Evolutionary conservation across 2,113 vertebrate species (phyloP), one percentile per base, ranked within the genome.

Genomic region (Cricetomys ansorgei): DNA sequence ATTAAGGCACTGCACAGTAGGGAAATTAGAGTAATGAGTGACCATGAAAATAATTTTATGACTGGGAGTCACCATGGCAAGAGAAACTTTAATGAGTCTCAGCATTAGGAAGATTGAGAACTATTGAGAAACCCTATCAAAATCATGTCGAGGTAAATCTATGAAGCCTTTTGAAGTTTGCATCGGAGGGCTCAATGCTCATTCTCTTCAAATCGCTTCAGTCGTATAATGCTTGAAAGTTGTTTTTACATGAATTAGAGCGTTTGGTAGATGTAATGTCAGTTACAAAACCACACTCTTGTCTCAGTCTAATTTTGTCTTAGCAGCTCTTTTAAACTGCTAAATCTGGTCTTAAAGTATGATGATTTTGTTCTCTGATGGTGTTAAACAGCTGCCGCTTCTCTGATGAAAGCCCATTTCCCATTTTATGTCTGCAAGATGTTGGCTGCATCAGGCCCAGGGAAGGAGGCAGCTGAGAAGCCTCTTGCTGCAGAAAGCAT

Each of bases 361-460:
- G 97, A 98, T 97, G 98, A 97, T 97, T 97, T 97, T 95, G 95
- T 97, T 98, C 98, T 97, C 97, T 92, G 97, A 97, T 97, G 97
- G 98, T 96, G 96, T 96, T 98, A 97, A 98, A 96, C 98, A 98
- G 98, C 98, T 98, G 98, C 97, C 77, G 87, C 95, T 96, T 95
- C 97, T 97, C 95, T 96, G 97, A 98, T 97, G 97, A 97, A 98
- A 96, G 97, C 98, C 98, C 97, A 79, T 93, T 98, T 98, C 95
- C 98, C 96, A 84, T 98, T 98, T 98, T 98, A 98, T 98, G 97
- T 97, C 94, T 96, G 96, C 96, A 98, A 98, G 98, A 98, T 98
- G 97, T 93, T 97, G 97, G 97, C 96, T 98, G 90, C 97, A 96
- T 96, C 87, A 64, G 97, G 98, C 90, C 94, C 89, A 0, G 13